phyloP scores from a whole-genome alignment of 2,888 invertebrate genomes.

The Lithosia quadra region DNA sequence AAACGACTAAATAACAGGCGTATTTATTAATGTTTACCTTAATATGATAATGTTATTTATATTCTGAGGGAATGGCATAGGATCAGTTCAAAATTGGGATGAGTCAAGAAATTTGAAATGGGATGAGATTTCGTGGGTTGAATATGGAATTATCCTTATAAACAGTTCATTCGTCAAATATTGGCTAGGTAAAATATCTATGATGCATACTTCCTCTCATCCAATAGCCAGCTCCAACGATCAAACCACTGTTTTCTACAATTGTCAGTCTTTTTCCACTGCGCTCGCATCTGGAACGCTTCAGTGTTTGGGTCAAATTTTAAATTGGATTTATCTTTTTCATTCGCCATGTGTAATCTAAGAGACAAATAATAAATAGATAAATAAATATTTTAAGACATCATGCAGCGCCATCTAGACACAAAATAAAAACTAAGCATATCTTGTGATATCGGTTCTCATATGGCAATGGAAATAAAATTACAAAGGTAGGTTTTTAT shows the following conservation, averaged over 20 bases:
- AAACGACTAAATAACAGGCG: no score
- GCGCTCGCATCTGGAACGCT: slow-evolving; percentile 80
- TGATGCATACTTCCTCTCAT: slow-evolving; percentile 70
- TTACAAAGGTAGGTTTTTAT: no score
- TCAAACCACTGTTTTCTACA: slow-evolving; percentile 77
- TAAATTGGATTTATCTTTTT: neutral
- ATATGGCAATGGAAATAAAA: no score
- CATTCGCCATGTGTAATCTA: slow-evolving; percentile 9
- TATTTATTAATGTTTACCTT: no score
- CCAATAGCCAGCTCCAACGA: slow-evolving; percentile 80
- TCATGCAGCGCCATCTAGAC: neutral
- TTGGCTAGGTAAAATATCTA: neutral
- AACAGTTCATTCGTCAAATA: no score
- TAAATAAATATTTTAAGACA: neutral
- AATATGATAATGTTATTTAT: no score
- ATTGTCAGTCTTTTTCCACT: slow-evolving; percentile 79
- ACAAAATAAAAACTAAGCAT: neutral
- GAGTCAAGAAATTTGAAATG: no score
- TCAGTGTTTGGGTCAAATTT: slow-evolving; percentile 79
- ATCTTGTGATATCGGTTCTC: neutral
- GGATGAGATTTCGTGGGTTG: no score
- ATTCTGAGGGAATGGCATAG: no score
- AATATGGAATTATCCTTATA: no score
- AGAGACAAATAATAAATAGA: neutral
- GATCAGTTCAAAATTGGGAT: no score